phyloP scores from a whole-genome alignment of 1,140 invertebrate species.

The Plodia interpunctella region DNA sequence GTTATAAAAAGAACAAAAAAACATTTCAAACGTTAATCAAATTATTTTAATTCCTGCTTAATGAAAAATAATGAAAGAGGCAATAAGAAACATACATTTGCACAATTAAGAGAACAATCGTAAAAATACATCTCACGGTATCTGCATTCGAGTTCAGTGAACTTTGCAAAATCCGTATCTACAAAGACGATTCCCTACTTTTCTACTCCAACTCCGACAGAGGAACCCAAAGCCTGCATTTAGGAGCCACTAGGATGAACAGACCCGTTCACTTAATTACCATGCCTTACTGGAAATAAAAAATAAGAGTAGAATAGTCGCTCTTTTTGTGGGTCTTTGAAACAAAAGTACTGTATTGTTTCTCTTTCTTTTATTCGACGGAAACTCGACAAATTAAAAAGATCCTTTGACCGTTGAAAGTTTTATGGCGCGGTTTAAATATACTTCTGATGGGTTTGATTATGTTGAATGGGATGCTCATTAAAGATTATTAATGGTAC shows the following conservation, averaged over 20 bases:
- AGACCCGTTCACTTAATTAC: constrained; percentile 50
- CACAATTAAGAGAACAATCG: background rate
- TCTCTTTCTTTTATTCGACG: constrained; percentile 19
- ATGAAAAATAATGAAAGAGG: background rate
- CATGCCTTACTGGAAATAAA: constrained; percentile 49
- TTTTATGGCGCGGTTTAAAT: constrained; percentile 1
- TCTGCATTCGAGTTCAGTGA: constrained; percentile 4
- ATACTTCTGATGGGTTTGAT: constrained; percentile 2
- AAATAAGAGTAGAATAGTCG: constrained; percentile 34
- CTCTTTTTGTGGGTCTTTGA: constrained; percentile 43
- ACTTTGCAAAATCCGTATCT: constrained; percentile 8
- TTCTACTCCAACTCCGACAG: background rate
- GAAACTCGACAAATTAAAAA: constrained; percentile 23
- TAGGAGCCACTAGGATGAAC: constrained; percentile 39
- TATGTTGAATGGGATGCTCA: constrained; percentile 4
- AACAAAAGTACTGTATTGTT: constrained; percentile 39
- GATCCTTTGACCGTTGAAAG: constrained; percentile 14
- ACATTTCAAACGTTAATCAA: no score
- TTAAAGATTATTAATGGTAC: constrained; percentile 4
- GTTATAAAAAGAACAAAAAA: no score
- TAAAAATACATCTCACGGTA: constrained; percentile 8
- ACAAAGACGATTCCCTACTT: constrained; percentile 23
- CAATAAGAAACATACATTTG: background rate
- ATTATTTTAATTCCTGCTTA: background rate
- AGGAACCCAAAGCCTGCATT: constrained; percentile 22